These are phyloP conservation scores for Drosophila tropicalis DNA, from an alignment of 1,140 invertebrate species.

Conservation along the genomic window DNA sequence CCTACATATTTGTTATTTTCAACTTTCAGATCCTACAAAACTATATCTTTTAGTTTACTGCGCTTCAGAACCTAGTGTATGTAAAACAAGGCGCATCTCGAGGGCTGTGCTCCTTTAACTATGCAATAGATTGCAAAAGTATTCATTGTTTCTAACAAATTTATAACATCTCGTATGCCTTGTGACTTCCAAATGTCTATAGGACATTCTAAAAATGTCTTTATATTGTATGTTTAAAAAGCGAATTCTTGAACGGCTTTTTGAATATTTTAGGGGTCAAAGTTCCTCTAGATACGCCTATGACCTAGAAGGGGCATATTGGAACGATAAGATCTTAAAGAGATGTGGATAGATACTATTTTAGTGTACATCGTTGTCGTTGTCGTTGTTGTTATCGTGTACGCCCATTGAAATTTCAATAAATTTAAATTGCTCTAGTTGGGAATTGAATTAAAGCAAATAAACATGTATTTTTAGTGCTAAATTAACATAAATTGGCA, in stretches of 20 bases:
- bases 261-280: too few relatives aligned
- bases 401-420: slow-evolving; percentile 71
- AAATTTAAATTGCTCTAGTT: slow-evolving; percentile 80
- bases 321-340: not conserved
- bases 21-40: not conserved
- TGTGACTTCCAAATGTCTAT: too few relatives aligned
- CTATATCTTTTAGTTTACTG: not conserved
- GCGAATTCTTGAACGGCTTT: not conserved
- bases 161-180: too few relatives aligned
- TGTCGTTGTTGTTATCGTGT: slow-evolving; percentile 20
- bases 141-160: too few relatives aligned
- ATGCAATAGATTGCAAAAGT: too few relatives aligned
- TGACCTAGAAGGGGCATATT: not conserved
- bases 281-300: not conserved
- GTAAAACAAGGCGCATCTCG: too few relatives aligned
- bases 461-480: slow-evolving; percentile 73
- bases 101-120: too few relatives aligned
- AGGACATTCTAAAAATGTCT: too few relatives aligned
- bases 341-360: not conserved
- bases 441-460: slow-evolving; percentile 65
- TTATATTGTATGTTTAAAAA: too few relatives aligned
- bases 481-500: slow-evolving; percentile 81
- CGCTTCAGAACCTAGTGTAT: too few relatives aligned
- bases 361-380: not conserved
- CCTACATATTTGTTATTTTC: too few relatives aligned